These are phyloP conservation scores for Imbricaverruca yamaguchii DNA, from an alignment of 2,888 invertebrate genomes.

Conservation along the genomic window DNA sequence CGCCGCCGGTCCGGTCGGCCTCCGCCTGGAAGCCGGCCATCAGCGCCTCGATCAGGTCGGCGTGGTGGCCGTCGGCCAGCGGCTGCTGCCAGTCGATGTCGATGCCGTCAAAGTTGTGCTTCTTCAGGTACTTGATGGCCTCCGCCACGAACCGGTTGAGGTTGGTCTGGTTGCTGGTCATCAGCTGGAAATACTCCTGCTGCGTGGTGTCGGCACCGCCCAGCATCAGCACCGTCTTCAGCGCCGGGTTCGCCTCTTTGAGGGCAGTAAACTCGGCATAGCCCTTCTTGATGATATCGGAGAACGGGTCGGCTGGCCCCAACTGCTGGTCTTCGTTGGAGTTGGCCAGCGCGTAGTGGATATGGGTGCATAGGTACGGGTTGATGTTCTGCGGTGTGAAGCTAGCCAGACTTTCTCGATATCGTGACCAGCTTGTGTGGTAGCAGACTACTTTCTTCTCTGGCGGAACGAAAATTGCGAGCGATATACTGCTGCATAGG, in stretches of 20 bases:
- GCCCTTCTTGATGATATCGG: not conserved
- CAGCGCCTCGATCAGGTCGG: not conserved
- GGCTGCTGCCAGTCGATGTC: not conserved
- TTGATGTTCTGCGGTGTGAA: slow-evolving; percentile 90
- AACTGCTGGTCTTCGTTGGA: slow-evolving; percentile 63
- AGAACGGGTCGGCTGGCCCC: not conserved
- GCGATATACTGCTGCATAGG: too few species aligned
- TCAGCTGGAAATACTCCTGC: not conserved
- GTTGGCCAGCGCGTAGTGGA: slow-evolving; percentile 85
- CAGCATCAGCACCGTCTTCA: not conserved
- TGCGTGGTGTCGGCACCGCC: not conserved
- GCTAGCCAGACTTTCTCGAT: not conserved
- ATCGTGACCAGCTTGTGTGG: not conserved
- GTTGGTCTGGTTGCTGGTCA: not conserved
- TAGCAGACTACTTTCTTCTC: not conserved
- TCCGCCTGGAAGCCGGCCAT: not conserved
- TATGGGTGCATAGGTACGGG: slow-evolving; percentile 86
- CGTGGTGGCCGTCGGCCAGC: not conserved
- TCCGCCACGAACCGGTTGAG: not conserved
- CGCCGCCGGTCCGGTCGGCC: not conserved
- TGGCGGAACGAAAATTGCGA: too few species aligned
- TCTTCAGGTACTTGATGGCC: not conserved
- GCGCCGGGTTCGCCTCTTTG: not conserved
- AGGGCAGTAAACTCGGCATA: not conserved
- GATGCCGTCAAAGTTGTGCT: not conserved